Conservation (phyloP, 2,113 vertebrate species). For the Thermophis baileyi region DNA sequence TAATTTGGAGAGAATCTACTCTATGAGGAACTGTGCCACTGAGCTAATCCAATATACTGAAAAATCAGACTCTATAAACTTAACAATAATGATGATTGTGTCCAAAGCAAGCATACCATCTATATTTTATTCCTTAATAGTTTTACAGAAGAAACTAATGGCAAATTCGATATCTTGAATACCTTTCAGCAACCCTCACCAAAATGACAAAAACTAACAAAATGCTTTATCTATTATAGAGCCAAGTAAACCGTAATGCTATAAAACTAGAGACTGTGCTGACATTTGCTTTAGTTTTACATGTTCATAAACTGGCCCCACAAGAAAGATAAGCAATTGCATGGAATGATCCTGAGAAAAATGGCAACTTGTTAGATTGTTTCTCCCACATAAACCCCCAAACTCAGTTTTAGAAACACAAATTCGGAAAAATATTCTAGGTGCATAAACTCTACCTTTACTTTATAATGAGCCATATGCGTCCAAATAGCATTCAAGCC, state of each 20-base stretch:
- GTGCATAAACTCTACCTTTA: constrained; percentile 15
- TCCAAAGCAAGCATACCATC: background rate
- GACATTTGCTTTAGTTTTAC: constrained; percentile 57
- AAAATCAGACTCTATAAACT: background rate
- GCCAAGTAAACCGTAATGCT: constrained; percentile 27
- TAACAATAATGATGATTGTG: background rate
- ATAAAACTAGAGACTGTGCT: constrained; percentile 48
- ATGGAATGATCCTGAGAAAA: constrained; percentile 43
- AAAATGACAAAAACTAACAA: constrained; percentile 35
- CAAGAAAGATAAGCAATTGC: constrained; percentile 48
- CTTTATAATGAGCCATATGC: constrained; percentile 48
- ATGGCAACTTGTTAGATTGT: constrained; percentile 39
- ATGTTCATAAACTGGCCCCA: constrained; percentile 42
- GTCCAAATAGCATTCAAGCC: constrained; percentile 45
- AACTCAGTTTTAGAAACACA: constrained; percentile 26
- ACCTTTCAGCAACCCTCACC: background rate
- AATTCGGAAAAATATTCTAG: constrained; percentile 31
- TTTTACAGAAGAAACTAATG: background rate
- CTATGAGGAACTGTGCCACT: background rate
- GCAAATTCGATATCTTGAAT: background rate
- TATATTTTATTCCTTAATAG: background rate
- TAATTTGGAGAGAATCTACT: background rate
- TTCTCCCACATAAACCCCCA: constrained; percentile 16
- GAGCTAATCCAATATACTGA: background rate
- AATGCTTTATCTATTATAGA: constrained; percentile 15